These are phyloP conservation scores for Thecophora atra DNA, from an alignment of 2,888 invertebrate species.

Conservation along the genomic window DNA sequence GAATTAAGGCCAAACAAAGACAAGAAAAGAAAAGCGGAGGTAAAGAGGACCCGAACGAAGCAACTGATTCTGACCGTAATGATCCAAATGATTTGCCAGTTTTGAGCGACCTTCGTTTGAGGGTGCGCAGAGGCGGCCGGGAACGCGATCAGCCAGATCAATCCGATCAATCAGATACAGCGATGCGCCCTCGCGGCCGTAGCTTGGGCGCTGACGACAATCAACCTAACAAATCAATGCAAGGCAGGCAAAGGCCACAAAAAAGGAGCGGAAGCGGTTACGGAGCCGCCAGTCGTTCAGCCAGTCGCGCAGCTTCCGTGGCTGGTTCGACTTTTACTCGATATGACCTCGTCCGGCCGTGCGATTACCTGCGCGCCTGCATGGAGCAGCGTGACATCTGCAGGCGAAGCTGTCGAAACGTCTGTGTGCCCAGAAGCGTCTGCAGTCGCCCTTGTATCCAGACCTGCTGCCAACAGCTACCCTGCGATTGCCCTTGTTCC, in stretches of 20 bases:
- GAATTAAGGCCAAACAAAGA: too few relatives aligned
- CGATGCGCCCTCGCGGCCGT: neutral
- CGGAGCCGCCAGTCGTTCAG: neutral
- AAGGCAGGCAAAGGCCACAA: conserved; percentile 9
- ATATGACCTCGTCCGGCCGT: conserved; percentile 49
- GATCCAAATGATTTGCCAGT: conserved; percentile 27
- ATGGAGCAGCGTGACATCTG: conserved; percentile 53
- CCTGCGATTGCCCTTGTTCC: too few relatives aligned
- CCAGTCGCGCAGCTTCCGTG: neutral
- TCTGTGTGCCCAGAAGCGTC: neutral
- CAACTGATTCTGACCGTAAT: neutral
- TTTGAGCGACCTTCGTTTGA: conserved; percentile 37
- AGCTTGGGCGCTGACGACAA: too few relatives aligned
- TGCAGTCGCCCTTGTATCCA: conserved; percentile 16
- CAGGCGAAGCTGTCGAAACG: conserved; percentile 39
- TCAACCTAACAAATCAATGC: too few relatives aligned
- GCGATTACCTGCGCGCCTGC: conserved; percentile 54
- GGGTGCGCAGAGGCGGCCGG: conserved; percentile 39
- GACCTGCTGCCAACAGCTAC: conserved; percentile 16
- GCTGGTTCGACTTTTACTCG: conserved; percentile 41
- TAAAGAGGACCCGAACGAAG: neutral
- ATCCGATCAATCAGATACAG: neutral
- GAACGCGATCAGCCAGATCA: neutral
- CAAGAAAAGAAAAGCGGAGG: neutral
- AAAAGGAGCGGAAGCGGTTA: neutral